A percentile compares a stretch with the other conserved stretches of the same genome.
Evolutionary conservation across 2,113 vertebrate genomes (phyloP).

Genomic region (Indri indri): DNA sequence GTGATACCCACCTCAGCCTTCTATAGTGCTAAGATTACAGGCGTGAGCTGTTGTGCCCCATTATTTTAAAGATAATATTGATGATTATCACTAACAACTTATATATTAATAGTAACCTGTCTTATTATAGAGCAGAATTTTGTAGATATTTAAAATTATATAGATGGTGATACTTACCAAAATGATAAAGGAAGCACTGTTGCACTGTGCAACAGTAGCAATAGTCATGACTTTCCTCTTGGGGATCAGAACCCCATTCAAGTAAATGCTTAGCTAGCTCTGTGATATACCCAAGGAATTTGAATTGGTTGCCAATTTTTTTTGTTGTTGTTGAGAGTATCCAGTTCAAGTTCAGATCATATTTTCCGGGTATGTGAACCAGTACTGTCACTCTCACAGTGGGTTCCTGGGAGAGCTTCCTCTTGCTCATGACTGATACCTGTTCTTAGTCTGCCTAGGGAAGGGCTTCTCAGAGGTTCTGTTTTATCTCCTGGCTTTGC

Average conservation of each 20-base stretch:
- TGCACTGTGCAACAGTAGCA: neutral
- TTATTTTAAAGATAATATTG: slow-evolving; percentile 29
- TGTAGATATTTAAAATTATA: slow-evolving; percentile 35
- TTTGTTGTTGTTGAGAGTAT: neutral
- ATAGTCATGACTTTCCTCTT: neutral
- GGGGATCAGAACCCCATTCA: neutral
- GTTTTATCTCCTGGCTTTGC: neutral
- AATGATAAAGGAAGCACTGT: neutral
- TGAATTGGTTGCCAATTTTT: neutral
- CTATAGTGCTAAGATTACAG: too few relatives aligned
- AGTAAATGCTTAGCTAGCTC: neutral
- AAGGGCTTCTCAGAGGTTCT: neutral
- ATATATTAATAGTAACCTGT: neutral
- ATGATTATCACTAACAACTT: slow-evolving; percentile 14
- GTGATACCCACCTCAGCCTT: too few relatives aligned
- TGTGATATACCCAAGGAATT: neutral
- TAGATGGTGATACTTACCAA: neutral
- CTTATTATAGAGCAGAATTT: slow-evolving; percentile 10
- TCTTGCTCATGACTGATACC: neutral
- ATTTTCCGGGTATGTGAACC: neutral
- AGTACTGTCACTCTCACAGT: neutral
- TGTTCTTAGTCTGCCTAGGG: neutral
- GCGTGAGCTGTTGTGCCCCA: neutral
- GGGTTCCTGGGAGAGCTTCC: neutral
- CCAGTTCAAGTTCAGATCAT: neutral